Evolutionary conservation across 2,797 vertebrate genomes (phyloP), one percentile per base, ranked within the genome.

Genomic region (Lophura swinhoii): DNA sequence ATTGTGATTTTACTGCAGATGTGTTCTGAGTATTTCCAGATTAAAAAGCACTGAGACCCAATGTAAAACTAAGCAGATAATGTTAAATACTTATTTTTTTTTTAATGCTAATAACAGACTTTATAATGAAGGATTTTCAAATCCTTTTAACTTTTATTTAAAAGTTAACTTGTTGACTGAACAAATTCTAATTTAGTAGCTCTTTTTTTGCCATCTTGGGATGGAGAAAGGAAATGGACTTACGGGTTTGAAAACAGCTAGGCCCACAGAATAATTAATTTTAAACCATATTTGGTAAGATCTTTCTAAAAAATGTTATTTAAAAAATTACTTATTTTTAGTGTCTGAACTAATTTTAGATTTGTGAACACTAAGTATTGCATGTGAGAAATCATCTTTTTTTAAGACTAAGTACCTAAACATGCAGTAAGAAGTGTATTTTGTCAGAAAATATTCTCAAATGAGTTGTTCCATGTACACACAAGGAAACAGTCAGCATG

Each of bases 101-200:
- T 69, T 14, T 44, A 58, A 69, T 2, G 2, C 10, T 66, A 11
- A 5, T 72, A 39, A 17, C 1, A 3, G 5, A 51, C 0, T 70
- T 91, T 62, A 44, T 0, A 1, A 24, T 13, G 53, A 60, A 48
- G 2, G 0, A 22, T 82, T 79, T 90, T 63, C 13, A 78, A 79
- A 79, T 22, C 1, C 0, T 75, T 59, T 53, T 16, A 9, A 18
- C n/a, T 78, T 77, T 75, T 86, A 58, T 67, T 77, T 69, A n/a
- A 14, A 51, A 31, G 8, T 37, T 12, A 37, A 37, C 37, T 31
- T 76, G 2, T n/a, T 83, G 20, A 26, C 23, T 63, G 8, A 85
- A 63, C 24, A 81, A 59, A 84, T 78, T 80, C 29, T 43, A 24
- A 4, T 46, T 72, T 72, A 72, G 39, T 21, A 59, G 49, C 5